Percentiles rank a stretch among this genome's conserved stretches.
Evolutionary conservation across 2,797 vertebrate species (phyloP).

Genomic region (Lepus townsendii): DNA sequence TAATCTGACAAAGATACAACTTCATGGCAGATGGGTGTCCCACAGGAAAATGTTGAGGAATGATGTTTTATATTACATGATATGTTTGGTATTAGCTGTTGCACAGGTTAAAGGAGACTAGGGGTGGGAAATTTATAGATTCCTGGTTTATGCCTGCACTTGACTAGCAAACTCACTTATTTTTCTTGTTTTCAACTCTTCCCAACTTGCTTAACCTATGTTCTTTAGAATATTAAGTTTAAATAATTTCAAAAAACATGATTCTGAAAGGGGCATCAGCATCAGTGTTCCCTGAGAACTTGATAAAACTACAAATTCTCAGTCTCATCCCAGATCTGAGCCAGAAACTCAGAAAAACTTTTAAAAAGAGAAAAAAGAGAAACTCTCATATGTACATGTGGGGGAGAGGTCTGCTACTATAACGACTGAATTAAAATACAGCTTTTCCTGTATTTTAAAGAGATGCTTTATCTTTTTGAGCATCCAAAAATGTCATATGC

Average conservation of each 20-base stretch:
- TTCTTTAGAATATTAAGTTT: not conserved
- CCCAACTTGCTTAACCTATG: not conserved
- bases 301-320: not conserved
- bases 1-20: slow-evolving; percentile 13
- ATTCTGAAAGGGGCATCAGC: not conserved
- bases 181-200: not conserved
- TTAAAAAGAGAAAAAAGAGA: not conserved
- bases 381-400: not conserved
- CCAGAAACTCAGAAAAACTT: not conserved
- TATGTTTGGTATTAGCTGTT: not conserved
- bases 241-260: not conserved
- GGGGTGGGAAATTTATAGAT: not conserved
- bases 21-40: not conserved
- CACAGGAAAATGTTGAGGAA: not conserved
- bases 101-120: not conserved
- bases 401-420: not conserved
- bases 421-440: not conserved
- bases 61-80: not conserved
- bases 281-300: not conserved
- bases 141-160: not conserved
- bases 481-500: not conserved
- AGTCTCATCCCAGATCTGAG: not conserved
- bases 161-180: not conserved
- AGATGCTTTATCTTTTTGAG: not conserved
- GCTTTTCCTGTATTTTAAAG: too few species aligned